Percentiles rank a stretch among this genome's conserved stretches.
These are phyloP conservation scores for Cyrtorhinus lividipennis DNA, from an alignment of 1,140 invertebrate genomes.

Conservation along the genomic window DNA sequence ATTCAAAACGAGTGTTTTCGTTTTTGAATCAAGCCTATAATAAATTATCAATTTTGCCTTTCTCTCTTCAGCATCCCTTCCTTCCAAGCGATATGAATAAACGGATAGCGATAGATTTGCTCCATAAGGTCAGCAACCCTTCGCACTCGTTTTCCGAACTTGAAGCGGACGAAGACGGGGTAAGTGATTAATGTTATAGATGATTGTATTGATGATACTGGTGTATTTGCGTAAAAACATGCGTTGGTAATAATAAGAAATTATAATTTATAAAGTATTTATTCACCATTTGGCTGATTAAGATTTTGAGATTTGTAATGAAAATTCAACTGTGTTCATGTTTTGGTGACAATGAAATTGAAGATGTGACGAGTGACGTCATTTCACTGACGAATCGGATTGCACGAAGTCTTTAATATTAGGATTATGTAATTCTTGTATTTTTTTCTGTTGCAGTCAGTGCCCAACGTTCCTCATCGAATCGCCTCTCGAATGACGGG, in stretches of 20 bases:
- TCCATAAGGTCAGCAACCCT: slow-evolving; percentile 90
- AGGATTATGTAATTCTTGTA: slow-evolving; percentile 1
- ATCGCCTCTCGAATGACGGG: slow-evolving; percentile 69
- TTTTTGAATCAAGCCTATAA: background rate
- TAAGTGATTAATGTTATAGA: slow-evolving; percentile 32
- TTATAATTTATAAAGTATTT: too few relatives aligned
- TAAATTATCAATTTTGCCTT: background rate
- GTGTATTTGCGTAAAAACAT: too few relatives aligned
- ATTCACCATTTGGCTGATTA: too few relatives aligned
- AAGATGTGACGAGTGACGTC: too few relatives aligned
- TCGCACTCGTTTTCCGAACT: slow-evolving; percentile 59
- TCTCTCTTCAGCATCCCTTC: slow-evolving; percentile 66
- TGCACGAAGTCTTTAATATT: too few relatives aligned
- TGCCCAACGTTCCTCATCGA: slow-evolving; percentile 76
- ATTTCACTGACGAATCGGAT: too few relatives aligned
- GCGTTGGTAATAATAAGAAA: too few relatives aligned
- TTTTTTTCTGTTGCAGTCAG: slow-evolving; percentile 38
- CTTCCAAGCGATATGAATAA: slow-evolving; percentile 76
- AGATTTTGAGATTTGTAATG: too few relatives aligned
- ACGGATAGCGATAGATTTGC: slow-evolving; percentile 76
- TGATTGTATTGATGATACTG: slow-evolving; percentile 18
- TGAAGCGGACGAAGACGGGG: slow-evolving; percentile 80
- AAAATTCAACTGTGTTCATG: too few relatives aligned
- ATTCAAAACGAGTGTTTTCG: too few relatives aligned
- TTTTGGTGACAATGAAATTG: too few relatives aligned